A percentile compares a stretch with the other conserved stretches of the same genome.
phyloP scores from a whole-genome alignment of 2,888 invertebrate species.

The Tanytarsus gracilentus region DNA sequence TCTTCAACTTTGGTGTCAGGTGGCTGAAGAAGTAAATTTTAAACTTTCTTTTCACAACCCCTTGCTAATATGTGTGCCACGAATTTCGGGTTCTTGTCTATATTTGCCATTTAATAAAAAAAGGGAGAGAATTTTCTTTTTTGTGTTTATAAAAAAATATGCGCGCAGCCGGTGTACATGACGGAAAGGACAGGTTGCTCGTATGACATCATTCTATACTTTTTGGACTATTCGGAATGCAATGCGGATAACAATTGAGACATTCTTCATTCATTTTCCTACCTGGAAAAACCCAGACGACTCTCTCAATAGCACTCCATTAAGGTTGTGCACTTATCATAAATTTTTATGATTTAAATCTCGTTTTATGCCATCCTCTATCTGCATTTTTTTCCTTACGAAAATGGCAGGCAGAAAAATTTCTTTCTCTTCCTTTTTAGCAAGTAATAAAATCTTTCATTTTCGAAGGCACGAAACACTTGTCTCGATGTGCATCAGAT shows the following conservation, averaged over 20 bases:
- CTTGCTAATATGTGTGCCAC: no score
- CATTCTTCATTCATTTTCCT: conserved; percentile 23
- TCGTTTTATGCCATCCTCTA: conserved; percentile 11
- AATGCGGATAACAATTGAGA: conserved; percentile 24
- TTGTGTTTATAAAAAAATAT: not conserved
- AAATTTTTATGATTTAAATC: conserved; percentile 26
- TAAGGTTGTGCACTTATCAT: conserved; percentile 13
- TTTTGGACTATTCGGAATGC: conserved; percentile 9
- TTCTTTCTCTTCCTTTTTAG: not conserved
- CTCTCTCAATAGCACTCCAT: not conserved
- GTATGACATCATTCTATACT: conserved; percentile 12
- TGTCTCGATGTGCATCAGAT: no score
- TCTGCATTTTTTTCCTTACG: not conserved
- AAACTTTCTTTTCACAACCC: no score
- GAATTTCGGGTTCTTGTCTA: no score
- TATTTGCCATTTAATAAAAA: not conserved
- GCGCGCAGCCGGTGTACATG: conserved; percentile 17
- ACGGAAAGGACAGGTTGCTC: conserved; percentile 18
- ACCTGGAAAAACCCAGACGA: conserved; percentile 18
- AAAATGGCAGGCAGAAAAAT: no score
- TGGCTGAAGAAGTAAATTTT: no score
- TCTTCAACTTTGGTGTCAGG: conserved; percentile 3
- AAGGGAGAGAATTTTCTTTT: not conserved
- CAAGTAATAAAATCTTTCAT: not conserved
- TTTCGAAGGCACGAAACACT: conserved; percentile 4